Evolutionary conservation across 2,797 vertebrate species (phyloP).

Genomic region (Smutsia temminckii): DNA sequence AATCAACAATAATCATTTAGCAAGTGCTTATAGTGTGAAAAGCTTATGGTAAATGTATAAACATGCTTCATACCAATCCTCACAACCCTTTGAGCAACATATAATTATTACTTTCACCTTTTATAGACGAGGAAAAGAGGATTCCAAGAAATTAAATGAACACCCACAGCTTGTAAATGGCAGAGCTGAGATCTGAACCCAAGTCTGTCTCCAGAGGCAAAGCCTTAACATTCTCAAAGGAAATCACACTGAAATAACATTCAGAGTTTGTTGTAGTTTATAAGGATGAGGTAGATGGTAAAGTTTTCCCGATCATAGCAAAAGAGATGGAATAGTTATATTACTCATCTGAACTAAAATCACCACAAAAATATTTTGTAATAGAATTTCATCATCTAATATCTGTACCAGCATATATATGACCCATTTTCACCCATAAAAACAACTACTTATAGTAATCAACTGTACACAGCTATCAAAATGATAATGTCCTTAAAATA

Average conservation of each 20-base stretch:
- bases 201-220: not conserved
- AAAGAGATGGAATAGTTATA: not conserved
- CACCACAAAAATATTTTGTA: not conserved
- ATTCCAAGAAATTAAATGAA: constrained; percentile 18
- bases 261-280: not conserved
- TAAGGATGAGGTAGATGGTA: not conserved
- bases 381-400: not conserved
- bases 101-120: constrained; percentile 41
- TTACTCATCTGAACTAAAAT: not conserved
- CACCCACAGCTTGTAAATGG: not conserved
- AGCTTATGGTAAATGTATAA: not conserved
- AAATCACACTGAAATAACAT: not conserved
- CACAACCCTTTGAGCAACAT: not conserved
- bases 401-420: not conserved
- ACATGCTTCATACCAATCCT: constrained; percentile 9
- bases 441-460: not conserved
- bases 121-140: not conserved
- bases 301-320: not conserved
- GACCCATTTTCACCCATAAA: not conserved
- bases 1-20: not conserved
- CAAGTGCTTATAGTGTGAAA: not conserved
- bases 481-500: not conserved
- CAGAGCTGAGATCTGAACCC: constrained; percentile 27
- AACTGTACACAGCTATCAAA: not conserved
- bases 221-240: not conserved